Base-by-base conservation (phyloP, 2,888 invertebrate genomes). In the Altica lythri region DNA sequence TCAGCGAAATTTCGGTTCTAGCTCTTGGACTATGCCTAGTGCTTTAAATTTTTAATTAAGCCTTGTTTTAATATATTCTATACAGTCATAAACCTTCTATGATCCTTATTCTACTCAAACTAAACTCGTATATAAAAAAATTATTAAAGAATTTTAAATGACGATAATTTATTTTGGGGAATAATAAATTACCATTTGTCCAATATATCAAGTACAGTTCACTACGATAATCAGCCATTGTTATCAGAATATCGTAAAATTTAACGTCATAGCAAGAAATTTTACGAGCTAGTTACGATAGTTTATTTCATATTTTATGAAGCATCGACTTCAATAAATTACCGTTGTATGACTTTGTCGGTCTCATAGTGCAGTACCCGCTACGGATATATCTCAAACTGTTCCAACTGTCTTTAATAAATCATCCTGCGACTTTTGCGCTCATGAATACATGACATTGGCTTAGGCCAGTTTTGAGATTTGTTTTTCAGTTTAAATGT, bases 281-380 rank as follows among this genome's bases (percentile, higher is more conserved):
- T 48, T 54, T 54, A 54, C 48, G 54, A 54, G 19, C 29, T 32
- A 38, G 54, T 54, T 44, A 49, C 17, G 35, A 47, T 44, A 48
- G 30, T 49, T 54, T 49, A 44, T 49, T 43, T 43, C 25, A 37
- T 44, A 51, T 51, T 51, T 45, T 42, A 34, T 27, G 42, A 40
- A 34, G 6, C 32, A 35, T 49, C 19, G 34, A 29, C 17, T 30
- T 12, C 29, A 30, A 42, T 50, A 50, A 50, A 50, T 50, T 50
- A 42, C 19, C 14, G 34, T 50, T 30, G 32, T 49, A 47, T 25
- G 47, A 47, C 47, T 47, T 47, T 47, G 40, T 38, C 38, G 38
- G 38, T 38, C 38, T 38, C 19, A 14, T 12, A 38, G 38, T 40
- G 40, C 40, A 40, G 13, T 40, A 22, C 22, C 38, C 9, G 30